Base-by-base conservation (phyloP, 2,113 vertebrate species). In the Neolamprologus fasciatus region DNA sequence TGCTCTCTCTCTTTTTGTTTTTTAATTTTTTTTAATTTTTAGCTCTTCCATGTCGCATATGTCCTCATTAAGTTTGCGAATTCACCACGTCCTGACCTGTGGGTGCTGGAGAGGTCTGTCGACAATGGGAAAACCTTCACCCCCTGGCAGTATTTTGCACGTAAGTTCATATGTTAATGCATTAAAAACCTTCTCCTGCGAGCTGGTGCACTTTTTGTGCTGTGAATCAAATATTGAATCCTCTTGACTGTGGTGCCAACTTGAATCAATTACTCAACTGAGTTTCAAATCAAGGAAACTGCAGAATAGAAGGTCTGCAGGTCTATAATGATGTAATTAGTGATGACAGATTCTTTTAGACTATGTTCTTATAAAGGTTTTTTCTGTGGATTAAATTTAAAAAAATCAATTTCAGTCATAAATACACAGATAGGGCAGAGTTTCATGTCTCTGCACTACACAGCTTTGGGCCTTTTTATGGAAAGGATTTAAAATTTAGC, bases 81-180 rank as follows among this genome's bases (percentile, higher is more conserved):
- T 93, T 98, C 98, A 89, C 98, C 98, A 87, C 98, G 98, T 37
- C 98, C 98, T 92, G 97, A 98, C 93, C 97, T 98, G 86, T 99
- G 98, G 98, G 93, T 98, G 55, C 95, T 99, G 87, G 98, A 99
- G 94, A 97, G 96, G 87, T 99, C 98, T 1, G 94, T 97, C 76
- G 98, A 99, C 91, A 97, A 98, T 73, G 98, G 98, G 89, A 97
- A 82, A 86, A 98, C 97, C 58, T 99, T 97, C 88, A 95, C 63
- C 12, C 97, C 98, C 3, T 99, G 98, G 98, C 98, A 99, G 84
- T 98, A 97, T 96, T 99, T 99, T 97, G 97, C 98, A 95, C 91
- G 98, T 99, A 96, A 98, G 98, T 98, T 96, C 23, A 63, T 21
- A 33, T 17, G 13, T 54, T 16, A 51, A 31, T 51, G 21, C 47